phyloP scores from a whole-genome alignment of 2,113 vertebrate genomes.

The Maylandia zebra region DNA sequence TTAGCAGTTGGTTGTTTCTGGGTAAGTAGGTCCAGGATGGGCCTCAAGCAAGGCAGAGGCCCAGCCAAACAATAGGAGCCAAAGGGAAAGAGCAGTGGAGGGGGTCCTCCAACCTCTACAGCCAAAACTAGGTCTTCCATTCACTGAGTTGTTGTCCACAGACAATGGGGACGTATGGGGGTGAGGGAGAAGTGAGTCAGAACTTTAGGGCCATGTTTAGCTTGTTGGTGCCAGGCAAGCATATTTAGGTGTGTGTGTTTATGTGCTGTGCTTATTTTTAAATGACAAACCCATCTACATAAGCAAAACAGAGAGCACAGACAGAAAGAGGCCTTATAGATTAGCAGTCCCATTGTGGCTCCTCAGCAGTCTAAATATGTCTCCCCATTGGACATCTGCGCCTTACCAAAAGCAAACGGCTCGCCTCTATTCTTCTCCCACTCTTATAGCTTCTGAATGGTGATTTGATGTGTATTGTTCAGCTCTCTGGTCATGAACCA shows the following conservation, averaged over 20 bases:
- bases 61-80: constrained; percentile 50
- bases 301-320: neutral
- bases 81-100: constrained; percentile 25
- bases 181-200: neutral
- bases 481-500: constrained; percentile 35
- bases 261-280: neutral
- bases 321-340: neutral
- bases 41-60: constrained; percentile 42
- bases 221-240: neutral
- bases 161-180: constrained; percentile 40
- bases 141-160: constrained; percentile 18
- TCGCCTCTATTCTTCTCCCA: constrained; percentile 24
- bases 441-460: constrained; percentile 29
- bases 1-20: constrained; percentile 30
- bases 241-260: neutral
- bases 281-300: neutral
- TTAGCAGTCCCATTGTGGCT: neutral
- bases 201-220: neutral
- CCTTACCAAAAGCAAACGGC: constrained; percentile 19
- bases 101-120: constrained; percentile 45
- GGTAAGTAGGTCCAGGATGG: constrained; percentile 46
- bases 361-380: neutral
- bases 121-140: constrained; percentile 64
- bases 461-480: constrained; percentile 44
- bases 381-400: constrained; percentile 46